A percentile compares a stretch with the other conserved stretches of the same genome.
These are phyloP conservation scores for Sebastes fasciatus DNA, from an alignment of 2,113 vertebrate species.

Conservation along the genomic window DNA sequence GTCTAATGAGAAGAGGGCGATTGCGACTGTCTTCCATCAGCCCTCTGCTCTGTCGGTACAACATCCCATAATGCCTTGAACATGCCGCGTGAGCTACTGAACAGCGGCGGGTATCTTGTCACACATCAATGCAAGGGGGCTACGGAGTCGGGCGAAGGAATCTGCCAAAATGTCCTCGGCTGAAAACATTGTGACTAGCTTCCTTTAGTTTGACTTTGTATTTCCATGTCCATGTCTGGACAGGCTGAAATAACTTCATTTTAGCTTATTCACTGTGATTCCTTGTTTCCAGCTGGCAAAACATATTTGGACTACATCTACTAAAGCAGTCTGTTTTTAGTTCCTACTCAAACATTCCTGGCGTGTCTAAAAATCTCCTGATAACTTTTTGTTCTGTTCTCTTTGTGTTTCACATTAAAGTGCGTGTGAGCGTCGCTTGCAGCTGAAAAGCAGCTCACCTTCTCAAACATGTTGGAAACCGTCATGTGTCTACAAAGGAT, in stretches of 20 bases:
- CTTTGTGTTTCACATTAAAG: constrained; percentile 17
- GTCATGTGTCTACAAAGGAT: no score
- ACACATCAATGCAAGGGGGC: constrained; percentile 30
- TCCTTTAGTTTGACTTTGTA: neutral
- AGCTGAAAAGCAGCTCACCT: no score
- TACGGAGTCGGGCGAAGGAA: neutral
- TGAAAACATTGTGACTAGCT: constrained; percentile 23
- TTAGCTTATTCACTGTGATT: constrained; percentile 5
- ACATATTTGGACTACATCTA: constrained; percentile 30
- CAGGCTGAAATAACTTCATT: constrained; percentile 3
- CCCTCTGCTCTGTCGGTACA: constrained; percentile 50
- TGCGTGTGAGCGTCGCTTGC: neutral
- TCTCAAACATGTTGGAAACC: no score
- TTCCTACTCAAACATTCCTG: constrained; percentile 31
- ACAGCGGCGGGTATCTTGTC: constrained; percentile 54
- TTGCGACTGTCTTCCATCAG: constrained; percentile 69
- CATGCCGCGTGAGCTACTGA: constrained; percentile 32
- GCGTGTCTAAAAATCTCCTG: neutral
- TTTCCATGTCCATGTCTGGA: constrained; percentile 30
- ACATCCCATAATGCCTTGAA: constrained; percentile 69
- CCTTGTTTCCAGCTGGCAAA: constrained; percentile 40
- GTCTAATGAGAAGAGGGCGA: constrained; percentile 72
- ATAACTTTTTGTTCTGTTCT: constrained; percentile 14
- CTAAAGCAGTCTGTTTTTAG: constrained; percentile 32
- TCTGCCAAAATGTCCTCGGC: constrained; percentile 34